Evolutionary conservation across 2,113 vertebrate genomes (phyloP).

Genomic region (Illadopsis cleaveri): DNA sequence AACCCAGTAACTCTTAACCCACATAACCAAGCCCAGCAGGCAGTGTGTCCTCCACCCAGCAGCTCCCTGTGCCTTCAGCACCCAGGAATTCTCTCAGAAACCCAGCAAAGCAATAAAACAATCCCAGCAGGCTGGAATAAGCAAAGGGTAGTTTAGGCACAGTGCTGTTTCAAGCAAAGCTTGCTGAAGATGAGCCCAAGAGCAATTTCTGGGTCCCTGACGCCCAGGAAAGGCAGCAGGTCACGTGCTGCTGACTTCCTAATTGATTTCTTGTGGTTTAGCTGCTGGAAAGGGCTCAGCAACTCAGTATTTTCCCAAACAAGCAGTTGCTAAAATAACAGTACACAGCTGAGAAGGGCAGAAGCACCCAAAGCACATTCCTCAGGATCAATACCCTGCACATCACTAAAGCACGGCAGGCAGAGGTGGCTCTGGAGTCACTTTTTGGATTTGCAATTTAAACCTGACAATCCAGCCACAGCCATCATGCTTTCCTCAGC

Average conservation of each 20-base stretch:
- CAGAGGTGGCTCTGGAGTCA: background rate
- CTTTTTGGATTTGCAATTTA: background rate
- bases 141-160: background rate
- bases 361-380: background rate
- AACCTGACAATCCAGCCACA: background rate
- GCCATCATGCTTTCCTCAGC: background rate
- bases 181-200: background rate
- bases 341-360: background rate
- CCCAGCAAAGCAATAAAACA: background rate
- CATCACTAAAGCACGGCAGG: background rate
- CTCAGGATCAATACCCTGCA: background rate
- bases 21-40: background rate
- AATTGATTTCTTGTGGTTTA: background rate
- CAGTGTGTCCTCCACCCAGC: background rate
- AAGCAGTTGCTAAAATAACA: background rate
- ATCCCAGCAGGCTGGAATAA: background rate
- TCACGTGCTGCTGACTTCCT: background rate
- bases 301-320: background rate
- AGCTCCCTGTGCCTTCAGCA: background rate
- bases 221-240: background rate
- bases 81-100: background rate
- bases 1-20: background rate
- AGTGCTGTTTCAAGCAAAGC: fast-evolving
- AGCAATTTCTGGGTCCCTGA: background rate
- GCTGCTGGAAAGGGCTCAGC: background rate